phyloP scores from a whole-genome alignment of 2,797 vertebrate genomes.

The Percopsis omiscomaycus region DNA sequence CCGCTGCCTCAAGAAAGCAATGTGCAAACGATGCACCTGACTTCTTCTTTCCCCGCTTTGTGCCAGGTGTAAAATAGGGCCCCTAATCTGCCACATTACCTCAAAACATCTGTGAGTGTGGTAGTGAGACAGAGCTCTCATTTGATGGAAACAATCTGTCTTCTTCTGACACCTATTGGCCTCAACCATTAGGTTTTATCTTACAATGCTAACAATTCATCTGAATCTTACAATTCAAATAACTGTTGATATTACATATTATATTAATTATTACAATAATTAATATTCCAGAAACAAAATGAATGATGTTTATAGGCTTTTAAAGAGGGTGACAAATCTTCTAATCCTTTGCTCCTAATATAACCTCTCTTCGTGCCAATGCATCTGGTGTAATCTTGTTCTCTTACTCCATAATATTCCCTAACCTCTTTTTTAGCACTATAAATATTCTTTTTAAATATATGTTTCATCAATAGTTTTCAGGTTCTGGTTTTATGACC shows the following conservation, averaged over 20 bases:
- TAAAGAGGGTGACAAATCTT: neutral
- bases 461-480: too few species aligned
- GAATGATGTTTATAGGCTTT: neutral
- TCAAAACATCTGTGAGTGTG: too few species aligned
- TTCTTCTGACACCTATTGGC: slow-evolving; percentile 54
- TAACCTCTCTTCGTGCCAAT: neutral
- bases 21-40: too few species aligned
- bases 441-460: neutral
- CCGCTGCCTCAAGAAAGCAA: too few species aligned
- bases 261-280: too few species aligned
- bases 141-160: slow-evolving; percentile 11
- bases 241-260: neutral
- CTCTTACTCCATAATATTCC: neutral
- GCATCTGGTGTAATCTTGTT: neutral
- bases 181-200: slow-evolving; percentile 7
- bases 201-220: neutral
- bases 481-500: too few species aligned
- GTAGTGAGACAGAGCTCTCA: too few species aligned
- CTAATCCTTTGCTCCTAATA: neutral
- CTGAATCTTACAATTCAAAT: neutral
- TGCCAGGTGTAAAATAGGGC: too few species aligned
- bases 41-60: too few species aligned
- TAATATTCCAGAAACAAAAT: neutral
- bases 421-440: neutral
- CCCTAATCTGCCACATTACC: too few species aligned